Evolutionary conservation across 2,113 vertebrate species (phyloP).

Genomic region (Pteropus alecto): DNA sequence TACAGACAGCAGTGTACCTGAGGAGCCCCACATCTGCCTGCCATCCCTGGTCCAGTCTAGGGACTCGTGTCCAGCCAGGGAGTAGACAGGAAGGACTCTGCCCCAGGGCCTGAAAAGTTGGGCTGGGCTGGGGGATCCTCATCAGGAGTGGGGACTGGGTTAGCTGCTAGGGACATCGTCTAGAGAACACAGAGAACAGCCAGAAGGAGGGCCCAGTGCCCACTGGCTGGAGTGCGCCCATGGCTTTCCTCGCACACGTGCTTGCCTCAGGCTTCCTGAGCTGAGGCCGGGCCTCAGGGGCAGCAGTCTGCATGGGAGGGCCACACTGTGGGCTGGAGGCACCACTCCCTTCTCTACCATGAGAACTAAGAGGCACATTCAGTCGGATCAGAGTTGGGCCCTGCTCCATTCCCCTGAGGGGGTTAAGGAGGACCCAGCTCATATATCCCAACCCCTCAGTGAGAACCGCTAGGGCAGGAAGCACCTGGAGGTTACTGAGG

Average conservation of each 20-base stretch:
- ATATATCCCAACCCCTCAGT: background rate
- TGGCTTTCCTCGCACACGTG: fast-evolving
- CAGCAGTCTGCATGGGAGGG: background rate
- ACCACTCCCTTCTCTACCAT: background rate
- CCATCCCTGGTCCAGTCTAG: background rate
- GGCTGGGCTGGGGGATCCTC: background rate
- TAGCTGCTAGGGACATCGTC: no score
- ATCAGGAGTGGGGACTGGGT: no score
- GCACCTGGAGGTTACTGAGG: background rate
- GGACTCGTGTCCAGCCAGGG: background rate
- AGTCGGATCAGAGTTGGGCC: background rate
- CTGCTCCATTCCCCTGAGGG: background rate
- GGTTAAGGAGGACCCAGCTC: background rate
- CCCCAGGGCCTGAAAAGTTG: no score
- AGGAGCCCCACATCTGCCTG: background rate
- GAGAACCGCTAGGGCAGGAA: background rate
- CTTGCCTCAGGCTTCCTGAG: background rate
- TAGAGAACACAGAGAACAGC: background rate
- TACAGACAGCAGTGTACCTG: background rate
- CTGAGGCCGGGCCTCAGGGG: background rate
- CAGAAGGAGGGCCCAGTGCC: background rate
- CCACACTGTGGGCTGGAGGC: background rate
- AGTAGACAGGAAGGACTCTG: background rate
- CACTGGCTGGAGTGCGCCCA: fast-evolving
- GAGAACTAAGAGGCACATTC: background rate